Base-by-base conservation (phyloP, 2,797 vertebrate genomes). In the Artibeus jamaicensis region DNA sequence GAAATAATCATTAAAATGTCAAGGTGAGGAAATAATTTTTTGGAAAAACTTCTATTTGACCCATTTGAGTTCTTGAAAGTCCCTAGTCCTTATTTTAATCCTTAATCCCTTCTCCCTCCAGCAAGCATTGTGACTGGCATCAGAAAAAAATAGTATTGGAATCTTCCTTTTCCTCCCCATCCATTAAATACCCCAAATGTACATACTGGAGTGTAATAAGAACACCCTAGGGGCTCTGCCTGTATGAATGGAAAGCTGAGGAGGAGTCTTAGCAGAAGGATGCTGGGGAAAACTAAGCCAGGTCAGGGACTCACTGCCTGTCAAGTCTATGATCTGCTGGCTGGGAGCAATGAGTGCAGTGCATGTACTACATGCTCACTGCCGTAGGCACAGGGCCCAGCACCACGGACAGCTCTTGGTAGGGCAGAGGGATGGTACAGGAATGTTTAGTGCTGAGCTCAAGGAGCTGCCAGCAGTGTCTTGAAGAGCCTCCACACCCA, bases 1-100 rank as follows among this genome's bases (percentile, higher is more conserved):
- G 73, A 46, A 39, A 22, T 59, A 21, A 39, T 42, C 7, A 46
- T 46, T 53, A 24, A 73, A 37, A 48, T 71, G 9, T 62, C 55
- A 39, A 74, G 39, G 53, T 71, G 53, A 93, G n/a, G n/a, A 89
- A 91, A 37, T 73, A 59, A 62, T 44, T 57, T 83, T 46, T 67
- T 76, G 37, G 53, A 53, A 67, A 82, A 93, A 67, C 6, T 48
- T 87, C 71, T 2, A 71, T 16, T 79, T 85, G 65, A 79, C 29
- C 19, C 7, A 32, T 42, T 26, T 82, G 81, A 89, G 22, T 57
- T 94, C 50, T 86, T 74, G 59, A 73, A 24, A 57, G 44, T 39
- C 68, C 26, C 26, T 3, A 3, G 18, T 1, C 65, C 67, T 59
- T 32, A 26, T 46, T 74, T 73, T 34, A 57, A 93, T 74, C 24